A percentile compares a stretch with the other conserved stretches of the same genome.
phyloP scores from a whole-genome alignment of 2,113 vertebrate genomes.

The Stomatorhinus ivindoensis region DNA sequence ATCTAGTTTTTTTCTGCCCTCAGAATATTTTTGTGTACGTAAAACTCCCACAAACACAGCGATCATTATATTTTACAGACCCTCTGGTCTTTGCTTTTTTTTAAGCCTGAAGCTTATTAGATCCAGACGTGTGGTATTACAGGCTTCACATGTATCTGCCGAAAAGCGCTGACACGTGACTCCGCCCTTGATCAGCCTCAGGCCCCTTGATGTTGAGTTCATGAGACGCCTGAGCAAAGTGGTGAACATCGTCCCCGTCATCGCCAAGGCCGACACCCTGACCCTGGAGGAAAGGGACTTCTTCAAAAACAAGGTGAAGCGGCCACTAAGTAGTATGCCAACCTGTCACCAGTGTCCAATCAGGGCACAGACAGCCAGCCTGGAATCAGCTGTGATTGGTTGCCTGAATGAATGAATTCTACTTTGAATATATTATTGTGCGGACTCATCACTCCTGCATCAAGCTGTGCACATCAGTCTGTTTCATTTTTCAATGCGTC shows the following conservation, averaged over 20 bases:
- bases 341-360: neutral
- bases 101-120: neutral
- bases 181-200: constrained; percentile 59
- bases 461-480: neutral
- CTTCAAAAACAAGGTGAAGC: constrained; percentile 86
- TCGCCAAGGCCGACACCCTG: constrained; percentile 91
- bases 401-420: neutral
- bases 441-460: neutral
- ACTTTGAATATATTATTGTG: neutral
- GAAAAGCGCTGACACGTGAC: neutral
- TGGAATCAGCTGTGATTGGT: neutral
- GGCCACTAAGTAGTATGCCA: neutral
- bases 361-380: neutral
- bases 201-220: constrained; percentile 95
- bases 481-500: neutral
- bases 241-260: constrained; percentile 95
- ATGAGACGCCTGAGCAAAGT: constrained; percentile 98
- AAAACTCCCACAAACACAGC: neutral
- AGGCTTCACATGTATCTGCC: neutral
- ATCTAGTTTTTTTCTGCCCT: neutral
- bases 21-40: neutral
- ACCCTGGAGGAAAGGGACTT: constrained; percentile 94
- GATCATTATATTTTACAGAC: neutral
- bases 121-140: neutral
- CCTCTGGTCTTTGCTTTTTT: neutral